Conservation (phyloP, 2,797 vertebrate species). For the Otus scops region DNA sequence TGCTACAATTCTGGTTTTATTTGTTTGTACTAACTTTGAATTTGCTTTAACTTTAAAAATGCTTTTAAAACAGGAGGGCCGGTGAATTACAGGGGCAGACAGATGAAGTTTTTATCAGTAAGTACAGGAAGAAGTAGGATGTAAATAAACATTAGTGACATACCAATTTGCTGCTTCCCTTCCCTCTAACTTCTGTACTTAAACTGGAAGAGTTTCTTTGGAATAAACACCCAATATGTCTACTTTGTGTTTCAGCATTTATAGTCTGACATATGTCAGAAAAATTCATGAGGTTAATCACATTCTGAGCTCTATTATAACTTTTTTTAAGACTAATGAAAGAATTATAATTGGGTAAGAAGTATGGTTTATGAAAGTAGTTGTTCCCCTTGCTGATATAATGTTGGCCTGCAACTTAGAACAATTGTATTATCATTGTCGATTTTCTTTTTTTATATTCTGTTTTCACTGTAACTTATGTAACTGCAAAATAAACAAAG, state of each 20-base stretch:
- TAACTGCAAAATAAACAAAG: not conserved
- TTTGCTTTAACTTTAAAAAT: slow-evolving; percentile 45
- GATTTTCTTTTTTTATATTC: slow-evolving; percentile 1
- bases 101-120: slow-evolving; percentile 32
- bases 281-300: not conserved
- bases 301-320: not conserved
- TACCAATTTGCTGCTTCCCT: slow-evolving; percentile 70
- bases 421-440: not conserved
- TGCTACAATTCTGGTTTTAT: not conserved
- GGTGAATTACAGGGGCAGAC: not conserved
- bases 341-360: not conserved
- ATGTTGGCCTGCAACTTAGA: not conserved
- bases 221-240: slow-evolving; percentile 42
- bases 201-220: slow-evolving; percentile 48
- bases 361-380: not conserved
- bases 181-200: slow-evolving; percentile 58
- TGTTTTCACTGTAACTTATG: not conserved
- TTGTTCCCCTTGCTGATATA: slow-evolving; percentile 3
- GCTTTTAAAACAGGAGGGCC: slow-evolving; percentile 16
- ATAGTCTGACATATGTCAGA: not conserved
- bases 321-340: slow-evolving; percentile 40
- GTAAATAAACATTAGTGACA: slow-evolving; percentile 67
- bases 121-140: slow-evolving; percentile 61
- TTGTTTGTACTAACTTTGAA: slow-evolving; percentile 49
- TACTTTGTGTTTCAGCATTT: slow-evolving; percentile 43